These are phyloP conservation scores for Bufo gargarizans DNA, from an alignment of 2,113 vertebrate species.

Conservation along the genomic window DNA sequence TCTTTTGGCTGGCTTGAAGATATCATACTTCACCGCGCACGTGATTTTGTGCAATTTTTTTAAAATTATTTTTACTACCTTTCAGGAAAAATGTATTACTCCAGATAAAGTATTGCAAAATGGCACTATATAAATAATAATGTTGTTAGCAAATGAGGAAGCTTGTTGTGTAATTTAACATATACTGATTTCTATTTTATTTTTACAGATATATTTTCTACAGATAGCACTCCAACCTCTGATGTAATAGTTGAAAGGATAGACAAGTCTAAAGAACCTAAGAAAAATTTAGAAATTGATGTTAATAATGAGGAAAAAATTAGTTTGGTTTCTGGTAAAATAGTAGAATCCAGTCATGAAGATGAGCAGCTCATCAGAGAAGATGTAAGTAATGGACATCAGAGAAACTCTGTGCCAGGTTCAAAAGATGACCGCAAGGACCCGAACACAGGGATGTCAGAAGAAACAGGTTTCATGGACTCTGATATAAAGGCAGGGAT, in stretches of 20 bases:
- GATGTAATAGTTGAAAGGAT: background rate
- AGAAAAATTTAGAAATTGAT: background rate
- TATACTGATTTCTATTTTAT: background rate
- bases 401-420: background rate
- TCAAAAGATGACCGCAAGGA: background rate
- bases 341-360: background rate
- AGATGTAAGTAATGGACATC: background rate
- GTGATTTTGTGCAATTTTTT: too few species aligned
- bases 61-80: too few species aligned
- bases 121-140: background rate
- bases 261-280: background rate
- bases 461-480: conserved; percentile 1
- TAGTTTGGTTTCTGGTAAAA: background rate
- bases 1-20: too few species aligned
- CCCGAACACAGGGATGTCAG: background rate
- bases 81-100: too few species aligned
- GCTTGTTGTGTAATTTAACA: background rate
- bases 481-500: conserved; percentile 11
- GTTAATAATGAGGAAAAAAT: background rate
- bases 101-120: too few species aligned
- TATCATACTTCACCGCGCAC: too few species aligned
- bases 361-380: background rate
- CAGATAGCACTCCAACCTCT: background rate
- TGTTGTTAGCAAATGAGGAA: background rate
- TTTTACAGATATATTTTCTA: conserved; percentile 7